A percentile compares a stretch with the other conserved stretches of the same genome.
Conservation (phyloP, 2,888 invertebrate species). For the Acholoe squamosa region DNA sequence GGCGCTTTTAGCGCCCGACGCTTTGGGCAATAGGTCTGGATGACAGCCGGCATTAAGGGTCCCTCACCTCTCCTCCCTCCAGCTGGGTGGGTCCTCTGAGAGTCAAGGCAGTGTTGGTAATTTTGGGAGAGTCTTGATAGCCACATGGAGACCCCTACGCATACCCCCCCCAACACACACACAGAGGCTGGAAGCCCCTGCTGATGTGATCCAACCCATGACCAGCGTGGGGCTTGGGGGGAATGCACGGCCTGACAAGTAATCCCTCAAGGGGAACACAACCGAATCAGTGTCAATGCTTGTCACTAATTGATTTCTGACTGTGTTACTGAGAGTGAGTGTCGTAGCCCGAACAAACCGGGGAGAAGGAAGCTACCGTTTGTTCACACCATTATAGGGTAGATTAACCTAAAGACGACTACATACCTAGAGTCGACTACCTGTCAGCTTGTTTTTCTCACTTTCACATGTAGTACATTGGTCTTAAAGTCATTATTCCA, state of each 20-base stretch:
- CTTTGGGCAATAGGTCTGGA: background rate
- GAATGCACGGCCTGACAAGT: conserved; percentile 5
- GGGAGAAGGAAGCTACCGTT: too few relatives aligned
- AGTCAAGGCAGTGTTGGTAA: too few relatives aligned
- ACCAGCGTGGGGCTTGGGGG: background rate
- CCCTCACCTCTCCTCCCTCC: background rate
- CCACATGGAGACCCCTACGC: background rate
- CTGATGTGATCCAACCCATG: conserved; percentile 38
- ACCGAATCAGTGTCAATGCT: conserved; percentile 48
- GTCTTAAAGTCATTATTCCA: too few relatives aligned
- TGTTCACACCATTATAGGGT: too few relatives aligned
- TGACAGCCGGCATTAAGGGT: conserved; percentile 23
- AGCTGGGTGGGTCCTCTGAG: background rate
- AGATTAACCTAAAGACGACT: too few relatives aligned
- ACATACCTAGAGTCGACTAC: too few relatives aligned
- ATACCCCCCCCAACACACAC: background rate
- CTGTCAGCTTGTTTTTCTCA: too few relatives aligned
- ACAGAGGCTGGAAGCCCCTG: background rate
- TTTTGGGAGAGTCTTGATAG: too few relatives aligned
- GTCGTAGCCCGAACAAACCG: too few relatives aligned
- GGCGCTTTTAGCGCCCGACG: background rate
- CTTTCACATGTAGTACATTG: too few relatives aligned
- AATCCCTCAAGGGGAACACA: background rate
- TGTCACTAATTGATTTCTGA: conserved; percentile 55
- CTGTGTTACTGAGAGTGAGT: background rate